Evolutionary conservation across 2,888 invertebrate species (phyloP).

Genomic region (Tanypteryx hageni): DNA sequence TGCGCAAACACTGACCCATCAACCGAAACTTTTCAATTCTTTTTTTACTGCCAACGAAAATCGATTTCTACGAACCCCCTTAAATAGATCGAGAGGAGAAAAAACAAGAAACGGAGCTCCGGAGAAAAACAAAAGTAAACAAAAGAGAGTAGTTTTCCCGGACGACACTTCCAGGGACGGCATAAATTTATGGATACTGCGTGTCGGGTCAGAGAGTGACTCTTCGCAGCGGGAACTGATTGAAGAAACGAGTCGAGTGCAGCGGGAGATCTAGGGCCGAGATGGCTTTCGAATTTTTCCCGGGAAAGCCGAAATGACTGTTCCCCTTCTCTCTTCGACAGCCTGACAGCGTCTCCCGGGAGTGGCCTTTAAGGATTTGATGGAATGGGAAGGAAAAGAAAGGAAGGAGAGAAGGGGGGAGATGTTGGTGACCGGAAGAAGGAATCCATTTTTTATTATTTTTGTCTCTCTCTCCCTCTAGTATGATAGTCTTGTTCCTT

Average conservation of each 20-base stretch:
- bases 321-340: neutral
- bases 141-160: slow-evolving; percentile 7
- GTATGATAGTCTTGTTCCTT: neutral
- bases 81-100: neutral
- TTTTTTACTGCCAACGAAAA: too few species aligned
- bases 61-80: too few species aligned
- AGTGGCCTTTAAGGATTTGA: neutral
- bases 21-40: too few species aligned
- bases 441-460: neutral
- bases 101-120: neutral
- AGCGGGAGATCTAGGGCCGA: neutral
- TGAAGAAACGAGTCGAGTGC: neutral
- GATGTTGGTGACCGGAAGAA: neutral
- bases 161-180: neutral
- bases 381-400: too few species aligned
- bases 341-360: neutral
- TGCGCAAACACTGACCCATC: too few species aligned
- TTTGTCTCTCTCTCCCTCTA: neutral
- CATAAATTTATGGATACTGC: slow-evolving; percentile 25
- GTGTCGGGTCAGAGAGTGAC: neutral
- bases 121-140: neutral
- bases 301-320: slow-evolving; percentile 2
- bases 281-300: slow-evolving; percentile 3
- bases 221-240: neutral
- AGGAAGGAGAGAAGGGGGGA: neutral